Base-by-base conservation (phyloP, 2,888 invertebrate genomes). In the Acrobasis suavella region DNA sequence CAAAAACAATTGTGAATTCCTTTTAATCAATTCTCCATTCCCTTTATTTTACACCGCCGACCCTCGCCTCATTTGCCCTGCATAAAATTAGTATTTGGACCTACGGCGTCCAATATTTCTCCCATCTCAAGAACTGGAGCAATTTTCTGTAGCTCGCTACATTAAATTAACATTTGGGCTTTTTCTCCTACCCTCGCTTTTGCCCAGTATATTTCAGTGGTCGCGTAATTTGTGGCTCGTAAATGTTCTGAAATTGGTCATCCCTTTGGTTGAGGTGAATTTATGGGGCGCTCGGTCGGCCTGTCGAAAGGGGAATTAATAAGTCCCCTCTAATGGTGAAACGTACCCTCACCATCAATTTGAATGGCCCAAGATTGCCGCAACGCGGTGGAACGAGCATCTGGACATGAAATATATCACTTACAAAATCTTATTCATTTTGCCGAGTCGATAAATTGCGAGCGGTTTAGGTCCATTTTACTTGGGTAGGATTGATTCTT, bases 191-290 rank as follows among this genome's bases (percentile, higher is more conserved):
- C 82, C 83, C 83, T 80, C 72, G 80, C 78, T 82, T 82, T 82
- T 79, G 81, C 83, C 86, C 85, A 88, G 91, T 91, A 91, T 91
- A 91, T 91, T 91, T 91, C 91, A 87, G 83, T 86, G 90, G 91
- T 87, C 89, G 88, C 87, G 92, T 91, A 91, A 92, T 92, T 92
- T 92, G 91, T 92, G 91, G 92, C 88, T 90, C 91, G 91, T 91
- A 91, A 92, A 91, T 91, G 92, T 91, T 91, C 91, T 88, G 91
- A 92, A 92, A 92, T 92, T 92, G 92, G 92, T 92, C 91, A 92
- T 92, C 91, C 92, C 91, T 92, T 91, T 90, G 92, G 91, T 89
- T 86, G 91, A 90, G 91, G 89, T 87, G 87, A 91, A 92, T 92
- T 92, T 92, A 92, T 91, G 85, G 91, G 87, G 88, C 88, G 81